phyloP scores from a whole-genome alignment of 2,888 invertebrate genomes.

The Tenthredo scrophulariae region DNA sequence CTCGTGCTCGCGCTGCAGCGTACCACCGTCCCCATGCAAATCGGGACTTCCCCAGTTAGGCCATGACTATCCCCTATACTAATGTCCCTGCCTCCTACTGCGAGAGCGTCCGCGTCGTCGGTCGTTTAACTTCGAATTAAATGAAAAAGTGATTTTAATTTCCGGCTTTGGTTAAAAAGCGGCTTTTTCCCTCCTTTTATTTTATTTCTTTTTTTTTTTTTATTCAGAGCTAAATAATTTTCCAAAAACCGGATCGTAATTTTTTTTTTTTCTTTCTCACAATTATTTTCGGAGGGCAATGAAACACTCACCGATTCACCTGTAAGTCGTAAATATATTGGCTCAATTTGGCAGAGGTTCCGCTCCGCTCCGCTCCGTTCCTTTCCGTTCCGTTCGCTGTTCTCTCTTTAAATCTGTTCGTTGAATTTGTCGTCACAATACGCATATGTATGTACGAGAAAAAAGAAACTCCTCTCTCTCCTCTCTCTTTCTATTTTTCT shows the following conservation, averaged over 20 bases:
- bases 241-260: background rate
- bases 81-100: background rate
- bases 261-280: background rate
- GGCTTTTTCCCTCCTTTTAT: background rate
- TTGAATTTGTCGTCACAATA: background rate
- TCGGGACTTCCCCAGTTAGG: constrained; percentile 32
- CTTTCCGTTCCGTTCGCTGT: background rate
- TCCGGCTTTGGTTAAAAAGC: background rate
- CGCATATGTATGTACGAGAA: background rate
- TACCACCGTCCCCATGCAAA: constrained; percentile 33
- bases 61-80: background rate
- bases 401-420: background rate
- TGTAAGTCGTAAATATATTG: background rate
- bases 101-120: background rate
- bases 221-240: background rate
- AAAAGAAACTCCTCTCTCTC: background rate
- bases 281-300: background rate
- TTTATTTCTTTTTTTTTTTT: background rate
- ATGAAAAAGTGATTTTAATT: constrained; percentile 32
- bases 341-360: background rate
- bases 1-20: background rate
- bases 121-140: constrained; percentile 19
- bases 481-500: background rate
- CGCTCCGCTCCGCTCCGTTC: background rate
- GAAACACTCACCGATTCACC: background rate